Base-by-base conservation (phyloP, 2,888 invertebrate species). In the Aromia moschata region DNA sequence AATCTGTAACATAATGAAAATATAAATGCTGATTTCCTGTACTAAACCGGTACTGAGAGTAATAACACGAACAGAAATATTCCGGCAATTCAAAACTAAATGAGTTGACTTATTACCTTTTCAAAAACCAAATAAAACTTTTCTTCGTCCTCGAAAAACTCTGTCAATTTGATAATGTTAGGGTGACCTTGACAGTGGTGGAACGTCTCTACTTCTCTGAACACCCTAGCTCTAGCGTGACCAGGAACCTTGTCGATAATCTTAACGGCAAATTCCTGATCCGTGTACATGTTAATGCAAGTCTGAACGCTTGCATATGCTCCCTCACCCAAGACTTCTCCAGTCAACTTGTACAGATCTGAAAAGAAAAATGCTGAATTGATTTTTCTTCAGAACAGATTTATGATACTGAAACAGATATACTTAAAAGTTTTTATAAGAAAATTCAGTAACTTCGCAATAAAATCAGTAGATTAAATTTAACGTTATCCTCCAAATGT, bases 201-300 rank as follows among this genome's bases (percentile, higher is more conserved):
- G 87, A 98, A 98, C 70, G 96, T 98, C 85, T 98, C 98, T 77
- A 98, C 97, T 83, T 98, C 98, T 74, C 96, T 94, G 86, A 98
- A 95, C 74, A 98, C 94, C 44, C 98, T 88, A 77, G 92, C 92
- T 73, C 98, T 89, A 76, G 94, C 94, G 84, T 96, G 96, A 68
- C 94, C 94, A 70, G 94, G 94, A 77, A 93, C 92, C 82, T 97
- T 97, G 82, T 95, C 94, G 78, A 97, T 96, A 77, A 96, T 92
- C 87, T 98, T 98, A 68, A 98, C 98, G 61, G 98, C 98, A 82
- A 91, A 98, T 83, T 98, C 97, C 81, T 92, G 87, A 72, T 93
- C 92, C 67, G 94, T 96, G 83, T 92, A 91, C 76, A 92, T 89
- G 81, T 94, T 94, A 68, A 92, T 88, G 84, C 96, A 97, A 5